Evolutionary conservation across 2,888 invertebrate genomes (phyloP), one percentile per base, ranked within the genome.

Genomic region (Rhimphoctona megacephalus): DNA sequence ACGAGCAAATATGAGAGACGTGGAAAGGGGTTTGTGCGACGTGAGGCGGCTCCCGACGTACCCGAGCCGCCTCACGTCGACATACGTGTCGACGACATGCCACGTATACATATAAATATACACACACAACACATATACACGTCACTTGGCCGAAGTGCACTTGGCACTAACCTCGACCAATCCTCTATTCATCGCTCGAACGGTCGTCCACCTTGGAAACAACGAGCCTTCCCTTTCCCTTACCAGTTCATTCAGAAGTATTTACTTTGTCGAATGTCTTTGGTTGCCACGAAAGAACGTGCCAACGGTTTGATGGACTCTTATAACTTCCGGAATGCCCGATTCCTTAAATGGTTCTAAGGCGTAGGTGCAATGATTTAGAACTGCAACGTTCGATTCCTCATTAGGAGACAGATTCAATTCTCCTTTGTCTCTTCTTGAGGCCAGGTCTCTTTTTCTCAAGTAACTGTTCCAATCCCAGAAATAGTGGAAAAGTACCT

Each of bases 91-190:
- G 61, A 30, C 61, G 25, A 61, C 30, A 14, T 61, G 17, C 61
- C 61, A 17, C 17, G 33, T 49, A 25, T 36, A 61, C 36, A 33
- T 77, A 57, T 76, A 69, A 64, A 67, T 77, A 30, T 64, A 46
- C 19, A 76, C 46, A 43, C 52, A 72, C 36, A 52, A 74, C 77
- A 66, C 83, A 43, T 22, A 61, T 83, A 30, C 57, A 82, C 73
- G 64, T 82, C 74, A 85, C 86, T 88, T 85, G 83, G 86, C 82
- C 87, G 66, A 88, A 92, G 91, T 90, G 90, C 90, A 90, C 92
- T 92, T 91, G 91, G 90, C 90, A 90, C 89, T 90, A 90, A 90
- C 90, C 89, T 88, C 89, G 89, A 89, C 87, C 91, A 85, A 89
- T 84, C 90, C 81, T 79, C 84, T 84, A 79, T 86, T 86, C 86